Conservation (phyloP, 2,888 invertebrate genomes). For the Lepidochrysops patricia region DNA sequence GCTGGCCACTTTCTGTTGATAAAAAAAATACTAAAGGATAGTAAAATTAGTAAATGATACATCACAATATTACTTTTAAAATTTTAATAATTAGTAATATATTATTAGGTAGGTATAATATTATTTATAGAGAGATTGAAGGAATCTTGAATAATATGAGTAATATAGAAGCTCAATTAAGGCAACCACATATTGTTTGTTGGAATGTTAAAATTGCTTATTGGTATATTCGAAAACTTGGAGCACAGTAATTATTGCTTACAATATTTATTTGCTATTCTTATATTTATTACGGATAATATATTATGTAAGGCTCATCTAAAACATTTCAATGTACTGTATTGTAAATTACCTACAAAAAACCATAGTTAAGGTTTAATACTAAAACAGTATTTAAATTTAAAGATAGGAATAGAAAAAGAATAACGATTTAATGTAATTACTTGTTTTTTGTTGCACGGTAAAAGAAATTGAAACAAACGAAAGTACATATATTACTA, state of each 20-base stretch:
- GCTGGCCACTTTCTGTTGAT: too few species aligned
- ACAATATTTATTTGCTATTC: background rate
- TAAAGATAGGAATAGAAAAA: background rate
- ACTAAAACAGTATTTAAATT: background rate
- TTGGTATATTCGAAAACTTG: background rate
- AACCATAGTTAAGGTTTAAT: background rate
- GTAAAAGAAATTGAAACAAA: too few species aligned
- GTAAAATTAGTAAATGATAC: background rate
- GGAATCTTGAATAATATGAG: background rate
- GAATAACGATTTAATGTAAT: background rate
- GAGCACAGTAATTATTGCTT: background rate
- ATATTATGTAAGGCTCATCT: background rate
- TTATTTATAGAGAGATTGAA: background rate
- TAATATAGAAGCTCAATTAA: constrained; percentile 8
- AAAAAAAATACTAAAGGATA: background rate
- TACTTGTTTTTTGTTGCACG: background rate
- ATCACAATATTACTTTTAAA: background rate
- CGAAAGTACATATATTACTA: too few species aligned
- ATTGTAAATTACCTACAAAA: constrained; percentile 8
- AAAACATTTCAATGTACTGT: background rate
- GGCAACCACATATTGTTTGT: constrained; percentile 4
- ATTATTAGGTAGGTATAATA: background rate
- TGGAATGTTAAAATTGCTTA: background rate
- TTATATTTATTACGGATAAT: background rate
- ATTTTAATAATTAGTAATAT: background rate